Conservation (phyloP, 2,888 invertebrate genomes). For the Andrena trimmerana region DNA sequence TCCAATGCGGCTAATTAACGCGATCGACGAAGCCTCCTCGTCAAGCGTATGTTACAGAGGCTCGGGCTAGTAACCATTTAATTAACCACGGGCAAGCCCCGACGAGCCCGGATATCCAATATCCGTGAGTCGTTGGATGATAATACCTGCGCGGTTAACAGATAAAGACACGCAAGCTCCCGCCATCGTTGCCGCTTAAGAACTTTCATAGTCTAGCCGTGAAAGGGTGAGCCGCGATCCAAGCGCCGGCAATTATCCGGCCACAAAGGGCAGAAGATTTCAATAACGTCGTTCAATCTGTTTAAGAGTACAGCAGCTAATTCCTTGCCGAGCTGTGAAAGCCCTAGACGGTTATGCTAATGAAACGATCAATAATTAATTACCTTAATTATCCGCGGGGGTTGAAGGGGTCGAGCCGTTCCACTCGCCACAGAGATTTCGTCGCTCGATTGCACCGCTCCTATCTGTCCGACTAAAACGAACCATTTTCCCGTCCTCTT, state of each 20-base stretch:
- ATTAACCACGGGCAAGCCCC: too few relatives aligned
- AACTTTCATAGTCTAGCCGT: not conserved
- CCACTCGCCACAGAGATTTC: slow-evolving; percentile 1
- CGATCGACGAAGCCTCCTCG: not conserved
- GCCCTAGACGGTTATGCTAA: slow-evolving; percentile 40
- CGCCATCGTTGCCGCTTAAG: not conserved
- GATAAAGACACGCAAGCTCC: not conserved
- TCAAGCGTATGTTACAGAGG: too few relatives aligned
- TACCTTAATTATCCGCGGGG: slow-evolving; percentile 44
- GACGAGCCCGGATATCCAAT: not conserved
- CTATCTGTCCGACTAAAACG: not conserved
- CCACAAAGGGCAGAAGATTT: slow-evolving; percentile 28
- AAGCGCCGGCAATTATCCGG: slow-evolving; percentile 22
- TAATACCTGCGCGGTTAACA: not conserved
- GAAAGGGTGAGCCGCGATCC: not conserved
- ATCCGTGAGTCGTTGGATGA: not conserved
- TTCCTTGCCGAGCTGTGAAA: slow-evolving; percentile 28
- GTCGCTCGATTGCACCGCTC: not conserved
- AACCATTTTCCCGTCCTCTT: not conserved
- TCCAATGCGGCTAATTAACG: not conserved
- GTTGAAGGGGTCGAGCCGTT: slow-evolving; percentile 16
- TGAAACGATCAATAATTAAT: slow-evolving; percentile 59
- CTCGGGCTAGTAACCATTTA: too few relatives aligned
- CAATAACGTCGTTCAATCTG: slow-evolving; percentile 40
- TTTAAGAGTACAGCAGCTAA: slow-evolving; percentile 32